phyloP scores from a whole-genome alignment of 2,797 vertebrate species.

The Enteromius anoplus region DNA sequence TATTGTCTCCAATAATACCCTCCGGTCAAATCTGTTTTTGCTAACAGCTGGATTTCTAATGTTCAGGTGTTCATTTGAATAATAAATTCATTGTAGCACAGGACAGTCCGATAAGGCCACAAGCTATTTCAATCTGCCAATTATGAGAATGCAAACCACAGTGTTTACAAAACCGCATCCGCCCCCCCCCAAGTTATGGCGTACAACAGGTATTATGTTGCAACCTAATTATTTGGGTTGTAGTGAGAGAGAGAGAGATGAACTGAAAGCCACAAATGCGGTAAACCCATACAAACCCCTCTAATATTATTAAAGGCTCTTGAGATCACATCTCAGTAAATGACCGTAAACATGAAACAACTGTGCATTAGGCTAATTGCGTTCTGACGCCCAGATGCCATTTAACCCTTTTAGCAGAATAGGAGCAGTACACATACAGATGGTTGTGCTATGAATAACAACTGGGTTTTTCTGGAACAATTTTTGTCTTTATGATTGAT shows the following conservation, averaged over 20 bases:
- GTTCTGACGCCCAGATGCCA: conserved; percentile 8
- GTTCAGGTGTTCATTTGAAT: conserved; percentile 30
- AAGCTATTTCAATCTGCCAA: conserved; percentile 1
- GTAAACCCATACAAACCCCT: conserved; percentile 35
- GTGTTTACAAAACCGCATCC: conserved; percentile 22
- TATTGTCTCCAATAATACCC: conserved; percentile 8
- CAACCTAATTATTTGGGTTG: conserved; percentile 8
- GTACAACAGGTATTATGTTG: conserved; percentile 30
- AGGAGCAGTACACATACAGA: background rate
- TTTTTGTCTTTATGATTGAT: background rate
- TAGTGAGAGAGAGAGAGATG: background rate
- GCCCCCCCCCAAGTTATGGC: background rate
- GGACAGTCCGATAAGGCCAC: conserved; percentile 24
- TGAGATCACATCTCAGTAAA: conserved; percentile 47
- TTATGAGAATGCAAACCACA: conserved; percentile 22
- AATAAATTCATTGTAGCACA: background rate
- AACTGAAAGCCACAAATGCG: conserved; percentile 9
- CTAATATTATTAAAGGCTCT: conserved; percentile 41
- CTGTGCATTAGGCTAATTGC: conserved; percentile 53
- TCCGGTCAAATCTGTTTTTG: background rate
- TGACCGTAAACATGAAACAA: conserved; percentile 41
- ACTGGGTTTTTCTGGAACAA: background rate
- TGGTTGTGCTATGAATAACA: conserved; percentile 31
- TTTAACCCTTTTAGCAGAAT: conserved; percentile 51
- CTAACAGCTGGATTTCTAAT: background rate